Percentiles rank a stretch among this genome's conserved stretches.
Evolutionary conservation across 2,113 vertebrate genomes (phyloP).

Genomic region (Sarotherodon lohbergeri): DNA sequence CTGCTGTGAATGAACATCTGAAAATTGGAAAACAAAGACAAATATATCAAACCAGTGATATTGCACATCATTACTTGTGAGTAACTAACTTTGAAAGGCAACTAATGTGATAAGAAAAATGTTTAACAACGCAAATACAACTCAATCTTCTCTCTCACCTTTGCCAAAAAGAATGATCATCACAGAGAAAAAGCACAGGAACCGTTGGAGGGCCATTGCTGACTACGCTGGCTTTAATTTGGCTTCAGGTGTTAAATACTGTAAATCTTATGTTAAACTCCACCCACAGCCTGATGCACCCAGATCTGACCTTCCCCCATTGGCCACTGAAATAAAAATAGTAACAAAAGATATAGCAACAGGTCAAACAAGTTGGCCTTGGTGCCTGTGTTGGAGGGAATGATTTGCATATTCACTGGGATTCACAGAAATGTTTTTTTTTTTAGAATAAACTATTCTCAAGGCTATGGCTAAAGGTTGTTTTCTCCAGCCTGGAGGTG

Average conservation of each 20-base stretch:
- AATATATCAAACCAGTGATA: too few relatives aligned
- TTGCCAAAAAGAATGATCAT: not conserved
- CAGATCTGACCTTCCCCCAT: not conserved
- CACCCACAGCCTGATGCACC: not conserved
- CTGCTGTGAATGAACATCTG: too few relatives aligned
- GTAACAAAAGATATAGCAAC: not conserved
- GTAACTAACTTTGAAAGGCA: too few relatives aligned
- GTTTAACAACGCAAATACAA: too few relatives aligned
- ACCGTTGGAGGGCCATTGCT: not conserved
- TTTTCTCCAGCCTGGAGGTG: too few relatives aligned
- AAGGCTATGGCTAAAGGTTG: too few relatives aligned
- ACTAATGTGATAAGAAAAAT: too few relatives aligned
- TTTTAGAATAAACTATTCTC: too few relatives aligned
- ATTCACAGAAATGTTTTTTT: not conserved
- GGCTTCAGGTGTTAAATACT: not conserved
- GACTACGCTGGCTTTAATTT: fast-evolving
- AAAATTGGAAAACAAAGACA: too few relatives aligned
- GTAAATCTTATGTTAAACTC: not conserved
- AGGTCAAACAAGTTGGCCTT: not conserved
- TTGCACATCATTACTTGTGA: too few relatives aligned
- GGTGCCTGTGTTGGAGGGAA: too few relatives aligned
- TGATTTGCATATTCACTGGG: too few relatives aligned
- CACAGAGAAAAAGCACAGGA: not conserved
- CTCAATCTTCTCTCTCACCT: not conserved
- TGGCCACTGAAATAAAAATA: not conserved